A percentile compares a stretch with the other conserved stretches of the same genome.
phyloP scores from a whole-genome alignment of 2,113 vertebrate genomes.

The Cyanoderma ruficeps region DNA sequence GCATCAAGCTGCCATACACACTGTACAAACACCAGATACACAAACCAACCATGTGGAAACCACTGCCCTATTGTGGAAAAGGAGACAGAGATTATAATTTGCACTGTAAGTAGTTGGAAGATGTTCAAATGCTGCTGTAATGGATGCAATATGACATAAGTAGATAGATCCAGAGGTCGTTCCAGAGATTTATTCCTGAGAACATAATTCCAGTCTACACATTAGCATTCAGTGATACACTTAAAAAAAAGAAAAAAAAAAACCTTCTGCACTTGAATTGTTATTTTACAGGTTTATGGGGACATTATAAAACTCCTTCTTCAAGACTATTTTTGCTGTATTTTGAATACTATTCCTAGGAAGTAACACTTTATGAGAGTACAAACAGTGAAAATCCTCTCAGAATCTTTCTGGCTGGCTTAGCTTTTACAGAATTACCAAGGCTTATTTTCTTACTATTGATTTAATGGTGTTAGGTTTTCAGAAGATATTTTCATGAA shows the following conservation, averaged over 20 bases:
- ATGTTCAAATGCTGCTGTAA: slow-evolving; percentile 1
- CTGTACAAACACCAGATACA: neutral
- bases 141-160: neutral
- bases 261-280: neutral
- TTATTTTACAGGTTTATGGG: slow-evolving; percentile 1
- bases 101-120: slow-evolving; percentile 4
- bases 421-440: neutral
- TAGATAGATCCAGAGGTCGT: neutral
- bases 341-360: neutral
- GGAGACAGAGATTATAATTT: neutral
- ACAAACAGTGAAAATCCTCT: slow-evolving; percentile 13
- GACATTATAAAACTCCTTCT: neutral
- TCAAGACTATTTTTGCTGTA: neutral
- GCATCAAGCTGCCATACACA: neutral
- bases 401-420: neutral
- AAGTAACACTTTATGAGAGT: neutral
- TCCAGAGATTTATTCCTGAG: slow-evolving; percentile 10
- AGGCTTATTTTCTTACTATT: neutral
- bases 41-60: neutral
- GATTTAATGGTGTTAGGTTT: neutral
- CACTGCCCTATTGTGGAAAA: neutral
- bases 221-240: neutral
- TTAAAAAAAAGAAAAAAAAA: neutral
- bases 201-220: neutral
- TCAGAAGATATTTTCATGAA: neutral